Base-by-base conservation (phyloP, 2,113 vertebrate genomes). In the Gambusia affinis region DNA sequence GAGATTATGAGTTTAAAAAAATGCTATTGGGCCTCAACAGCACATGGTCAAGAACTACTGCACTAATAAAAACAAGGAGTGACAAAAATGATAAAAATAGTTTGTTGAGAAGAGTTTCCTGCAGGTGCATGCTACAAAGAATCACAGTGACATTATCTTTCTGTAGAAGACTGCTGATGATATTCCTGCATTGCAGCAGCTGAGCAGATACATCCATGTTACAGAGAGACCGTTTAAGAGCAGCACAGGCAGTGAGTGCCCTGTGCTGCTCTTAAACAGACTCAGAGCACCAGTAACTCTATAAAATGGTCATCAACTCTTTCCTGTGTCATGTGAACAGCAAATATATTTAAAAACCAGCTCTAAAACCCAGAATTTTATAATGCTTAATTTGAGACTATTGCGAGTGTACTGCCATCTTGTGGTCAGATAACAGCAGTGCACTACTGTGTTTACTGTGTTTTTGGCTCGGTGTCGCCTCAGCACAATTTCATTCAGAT, bases 61-160 rank as follows among this genome's bases (percentile, higher is more conserved):
- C 30, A 75, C 64, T 75, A 86, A n/a, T 70, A 86, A 78, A 37
- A 88, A 84, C 47, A 67, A 79, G 80, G 78, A 82, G 77, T 74
- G 81, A 90, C 69, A 29, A 10, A 73, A 62, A 42, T 70, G 22
- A 54, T 54, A 60, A 51, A 12, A 78, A 51, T 2, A 62, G 67
- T 78, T 70, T 82, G 78, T 70, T 70, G 73, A 77, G 63, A 82
- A 76, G 77, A 75, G 83, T 19, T 80, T 91, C 80, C 86, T 87
- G 85, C 86, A 86, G 85, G 77, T 92, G 84, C 80, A 90, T 93
- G 94, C 89, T 93, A 94, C 90, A 86, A 89, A 76, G 87, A 70
- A 88, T 93, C 93, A 94, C 94, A 94, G 92, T 94, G 94, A 92
- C 80, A 75, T 75, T 81, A 91, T 85, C 80, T 75, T 88, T 88